Conservation (phyloP, 2,888 invertebrate genomes). For the Cacoxenus indagator region DNA sequence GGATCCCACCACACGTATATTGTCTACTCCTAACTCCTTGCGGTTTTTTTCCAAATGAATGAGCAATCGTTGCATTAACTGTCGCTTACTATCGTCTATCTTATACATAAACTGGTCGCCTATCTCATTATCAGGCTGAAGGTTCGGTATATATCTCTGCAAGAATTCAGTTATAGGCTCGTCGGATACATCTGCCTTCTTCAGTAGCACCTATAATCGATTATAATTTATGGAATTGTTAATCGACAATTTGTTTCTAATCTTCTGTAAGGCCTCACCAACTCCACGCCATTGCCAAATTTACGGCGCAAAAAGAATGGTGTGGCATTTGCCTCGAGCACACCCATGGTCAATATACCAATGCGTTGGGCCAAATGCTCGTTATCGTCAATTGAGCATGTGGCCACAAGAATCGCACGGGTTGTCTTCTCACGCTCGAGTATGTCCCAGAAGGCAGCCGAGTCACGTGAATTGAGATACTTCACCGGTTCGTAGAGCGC, state of each 20-base stretch:
- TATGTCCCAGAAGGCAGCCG: slow-evolving; percentile 84
- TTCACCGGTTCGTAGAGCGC: slow-evolving; percentile 58
- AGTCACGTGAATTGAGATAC: slow-evolving; percentile 79
- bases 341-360: slow-evolving; percentile 86
- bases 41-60: slow-evolving; percentile 53
- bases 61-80: slow-evolving; percentile 48
- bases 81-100: slow-evolving; percentile 32
- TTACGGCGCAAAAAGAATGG: slow-evolving; percentile 84
- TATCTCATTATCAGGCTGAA: slow-evolving; percentile 56
- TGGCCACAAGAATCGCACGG: slow-evolving; percentile 83
- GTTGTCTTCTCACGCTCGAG: slow-evolving; percentile 79
- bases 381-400: slow-evolving; percentile 91
- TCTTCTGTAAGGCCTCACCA: slow-evolving; percentile 69
- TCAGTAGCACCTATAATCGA: slow-evolving; percentile 51
- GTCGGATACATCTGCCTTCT: slow-evolving; percentile 46
- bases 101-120: slow-evolving; percentile 55
- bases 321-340: slow-evolving; percentile 83
- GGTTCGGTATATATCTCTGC: slow-evolving; percentile 33
- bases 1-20: slow-evolving; percentile 47
- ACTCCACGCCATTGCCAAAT: slow-evolving; percentile 85
- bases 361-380: slow-evolving; percentile 87
- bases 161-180: slow-evolving; percentile 51
- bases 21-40: slow-evolving; percentile 47
- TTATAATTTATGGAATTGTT: neutral
- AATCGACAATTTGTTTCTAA: neutral